Evolutionary conservation across 37 sponge, comb jelly and placozoan genomes (phyloP).

Genomic region (Spongilla lacustris): DNA sequence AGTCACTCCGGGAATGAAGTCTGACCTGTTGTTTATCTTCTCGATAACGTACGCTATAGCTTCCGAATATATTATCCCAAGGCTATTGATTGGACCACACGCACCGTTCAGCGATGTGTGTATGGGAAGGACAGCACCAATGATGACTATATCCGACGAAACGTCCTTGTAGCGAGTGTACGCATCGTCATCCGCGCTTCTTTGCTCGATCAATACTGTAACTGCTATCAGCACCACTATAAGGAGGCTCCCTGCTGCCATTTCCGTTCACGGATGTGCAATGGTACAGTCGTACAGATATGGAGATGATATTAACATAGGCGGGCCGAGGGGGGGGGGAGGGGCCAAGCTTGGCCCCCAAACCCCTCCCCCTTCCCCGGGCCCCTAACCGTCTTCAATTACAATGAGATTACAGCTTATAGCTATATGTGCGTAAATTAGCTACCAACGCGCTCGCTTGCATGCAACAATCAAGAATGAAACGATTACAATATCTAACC

Average conservation of each 20-base stretch:
- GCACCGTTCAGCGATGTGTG: constrained; percentile 32
- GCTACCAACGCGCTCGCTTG: too few species aligned
- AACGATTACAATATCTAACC: too few species aligned
- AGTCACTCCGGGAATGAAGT: constrained; percentile 48
- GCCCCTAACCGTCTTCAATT: too few species aligned
- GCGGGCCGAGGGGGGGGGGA: too few species aligned
- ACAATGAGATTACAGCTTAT: too few species aligned
- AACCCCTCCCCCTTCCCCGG: too few species aligned
- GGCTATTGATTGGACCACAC: constrained; percentile 20
- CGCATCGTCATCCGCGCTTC: neutral
- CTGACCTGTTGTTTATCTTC: constrained; percentile 45
- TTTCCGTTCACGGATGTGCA: neutral
- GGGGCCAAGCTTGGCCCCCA: too few species aligned
- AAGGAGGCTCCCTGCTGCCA: neutral
- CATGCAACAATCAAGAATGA: too few species aligned
- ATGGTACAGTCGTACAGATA: too few species aligned
- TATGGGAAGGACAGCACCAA: constrained; percentile 82
- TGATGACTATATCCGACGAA: constrained; percentile 27
- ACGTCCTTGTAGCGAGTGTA: neutral
- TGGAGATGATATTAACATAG: too few species aligned
- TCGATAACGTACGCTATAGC: constrained; percentile 79
- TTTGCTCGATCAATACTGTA: neutral
- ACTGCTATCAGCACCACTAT: neutral
- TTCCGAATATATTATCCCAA: constrained; percentile 54
- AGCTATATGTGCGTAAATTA: too few species aligned